These are phyloP conservation scores for Plusia festucae DNA, from an alignment of 2,888 invertebrate species.

Conservation along the genomic window DNA sequence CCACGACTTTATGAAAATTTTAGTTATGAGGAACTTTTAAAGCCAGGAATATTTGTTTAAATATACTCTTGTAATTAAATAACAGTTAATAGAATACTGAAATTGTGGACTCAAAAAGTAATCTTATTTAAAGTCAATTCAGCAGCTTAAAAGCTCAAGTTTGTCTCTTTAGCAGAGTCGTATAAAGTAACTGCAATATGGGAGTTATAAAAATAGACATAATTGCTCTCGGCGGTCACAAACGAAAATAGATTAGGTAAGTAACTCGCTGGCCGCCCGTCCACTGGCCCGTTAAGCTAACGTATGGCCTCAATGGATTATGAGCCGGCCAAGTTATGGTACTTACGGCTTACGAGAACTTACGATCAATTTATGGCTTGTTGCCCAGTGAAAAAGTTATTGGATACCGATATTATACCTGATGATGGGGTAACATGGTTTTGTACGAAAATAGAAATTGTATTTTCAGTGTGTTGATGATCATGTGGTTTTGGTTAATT, in stretches of 20 bases:
- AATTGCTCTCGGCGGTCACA: slow-evolving; percentile 21
- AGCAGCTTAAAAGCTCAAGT: not conserved
- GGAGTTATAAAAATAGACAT: slow-evolving; percentile 8
- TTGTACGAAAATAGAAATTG: not conserved
- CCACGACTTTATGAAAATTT: too few species aligned
- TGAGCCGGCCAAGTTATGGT: slow-evolving; percentile 56
- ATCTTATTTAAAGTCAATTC: not conserved
- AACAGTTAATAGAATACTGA: not conserved
- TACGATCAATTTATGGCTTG: slow-evolving; percentile 48
- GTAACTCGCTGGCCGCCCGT: slow-evolving; percentile 28
- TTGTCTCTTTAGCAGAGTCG: not conserved
- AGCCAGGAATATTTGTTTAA: too few species aligned
- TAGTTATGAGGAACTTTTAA: too few species aligned
- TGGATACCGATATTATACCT: not conserved
- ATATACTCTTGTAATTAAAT: too few species aligned
- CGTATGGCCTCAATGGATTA: slow-evolving; percentile 55
- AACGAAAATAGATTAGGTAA: slow-evolving; percentile 48
- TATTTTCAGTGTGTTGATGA: not conserved
- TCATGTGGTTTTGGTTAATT: not conserved
- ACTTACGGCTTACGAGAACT: slow-evolving; percentile 50
- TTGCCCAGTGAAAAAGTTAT: slow-evolving; percentile 51
- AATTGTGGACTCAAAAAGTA: not conserved
- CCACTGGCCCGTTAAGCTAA: slow-evolving; percentile 46
- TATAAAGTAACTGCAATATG: slow-evolving; percentile 4
- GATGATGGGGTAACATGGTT: not conserved